A percentile compares a stretch with the other conserved stretches of the same genome.
Evolutionary conservation across 1,140 invertebrate genomes (phyloP).

Genomic region (Monomorium pharaonis): DNA sequence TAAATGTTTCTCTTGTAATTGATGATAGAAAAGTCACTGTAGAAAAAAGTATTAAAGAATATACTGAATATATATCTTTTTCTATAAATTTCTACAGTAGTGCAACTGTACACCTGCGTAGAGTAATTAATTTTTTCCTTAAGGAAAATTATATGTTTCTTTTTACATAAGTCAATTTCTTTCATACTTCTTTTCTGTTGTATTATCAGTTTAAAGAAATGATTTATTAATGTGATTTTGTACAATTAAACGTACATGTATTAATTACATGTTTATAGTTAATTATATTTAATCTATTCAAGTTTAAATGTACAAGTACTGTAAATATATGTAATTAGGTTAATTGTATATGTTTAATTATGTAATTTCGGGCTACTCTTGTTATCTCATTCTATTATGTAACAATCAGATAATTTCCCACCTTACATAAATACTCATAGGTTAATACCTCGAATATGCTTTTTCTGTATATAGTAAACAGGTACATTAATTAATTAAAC

Average conservation of each 20-base stretch:
- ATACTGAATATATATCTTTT: background rate
- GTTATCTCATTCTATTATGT: background rate
- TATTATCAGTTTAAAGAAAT: no score
- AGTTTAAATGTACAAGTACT: no score
- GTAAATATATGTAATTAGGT: no score
- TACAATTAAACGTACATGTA: no score
- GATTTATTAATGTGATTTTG: no score
- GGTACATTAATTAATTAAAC: conserved; percentile 32
- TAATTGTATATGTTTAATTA: background rate
- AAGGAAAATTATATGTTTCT: background rate
- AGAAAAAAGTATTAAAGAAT: background rate
- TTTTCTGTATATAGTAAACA: background rate
- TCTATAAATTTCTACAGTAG: background rate
- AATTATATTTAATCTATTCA: no score
- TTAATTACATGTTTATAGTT: no score
- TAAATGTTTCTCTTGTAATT: background rate
- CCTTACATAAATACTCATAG: background rate
- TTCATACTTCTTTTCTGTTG: no score
- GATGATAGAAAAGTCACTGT: background rate
- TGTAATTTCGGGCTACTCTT: background rate
- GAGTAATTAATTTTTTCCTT: background rate
- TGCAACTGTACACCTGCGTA: background rate
- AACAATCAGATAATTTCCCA: background rate
- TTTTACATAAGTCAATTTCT: background rate
- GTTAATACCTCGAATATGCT: background rate